Evolutionary conservation across 2,113 vertebrate species (phyloP), one percentile per base, ranked within the genome.

Genomic region (Cairina moschata): DNA sequence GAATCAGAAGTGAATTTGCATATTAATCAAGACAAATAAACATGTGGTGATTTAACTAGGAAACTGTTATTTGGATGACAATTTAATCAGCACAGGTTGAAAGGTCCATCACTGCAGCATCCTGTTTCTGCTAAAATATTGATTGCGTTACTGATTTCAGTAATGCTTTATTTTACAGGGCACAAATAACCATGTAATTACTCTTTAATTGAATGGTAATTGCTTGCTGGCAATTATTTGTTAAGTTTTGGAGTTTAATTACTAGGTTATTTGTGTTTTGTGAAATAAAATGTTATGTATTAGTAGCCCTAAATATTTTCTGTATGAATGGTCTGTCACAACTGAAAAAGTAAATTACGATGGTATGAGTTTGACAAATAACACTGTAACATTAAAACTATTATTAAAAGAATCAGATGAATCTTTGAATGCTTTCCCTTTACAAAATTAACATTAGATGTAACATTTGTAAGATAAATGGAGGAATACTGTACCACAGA

Each of bases 121-220:
- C 94, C 93, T 96, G 92, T 95, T 97, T 97, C 97, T 97, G 93
- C 95, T 97, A 97, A 98, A 98, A 98, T 98, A 98, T 96, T 97
- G 97, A 98, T 97, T 98, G 95, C 78, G 1, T 96, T 97, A 94
- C 97, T 96, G 96, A 98, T 98, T 97, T 97, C 94, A 91, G 94
- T 96, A 97, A 97, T 96, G 96, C 74, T 96, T 97, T 97, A 97
- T 97, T 97, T 98, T 98, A 96, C 91, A 97, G 97, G 94, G 95
- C 96, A 97, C 96, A 97, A 97, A 98, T 97, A 98, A 97, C 95
- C 96, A 97, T 93, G 92, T 97, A 98, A 98, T 98, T 98, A 97
- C 94, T 97, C 95, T 98, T 97, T 98, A 98, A 98, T 98, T 98
- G 96, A 97, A 97, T 93, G 90, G 97, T 98, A 98, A 98, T 98